phyloP scores from a whole-genome alignment of 2,888 invertebrate genomes.

The Drosophila seclusa region DNA sequence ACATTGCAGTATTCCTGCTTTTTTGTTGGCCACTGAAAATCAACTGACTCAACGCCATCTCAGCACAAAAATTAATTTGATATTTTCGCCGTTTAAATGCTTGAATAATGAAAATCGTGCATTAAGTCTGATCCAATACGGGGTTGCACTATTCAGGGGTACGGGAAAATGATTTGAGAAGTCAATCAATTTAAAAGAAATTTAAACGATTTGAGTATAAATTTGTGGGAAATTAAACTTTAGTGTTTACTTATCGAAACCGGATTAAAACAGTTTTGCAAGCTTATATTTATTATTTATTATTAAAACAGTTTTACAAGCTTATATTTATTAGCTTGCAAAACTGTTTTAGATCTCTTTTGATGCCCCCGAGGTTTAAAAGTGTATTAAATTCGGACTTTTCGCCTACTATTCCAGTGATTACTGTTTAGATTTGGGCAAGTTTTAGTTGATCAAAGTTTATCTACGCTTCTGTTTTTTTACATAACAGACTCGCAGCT shows the following conservation, averaged over 20 bases:
- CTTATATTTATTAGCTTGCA: background rate
- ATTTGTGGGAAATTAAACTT: background rate
- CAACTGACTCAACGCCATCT: slow-evolving; percentile 11
- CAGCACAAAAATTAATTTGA: slow-evolving; percentile 69
- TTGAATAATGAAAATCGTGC: slow-evolving; percentile 33
- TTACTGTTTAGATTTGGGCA: background rate
- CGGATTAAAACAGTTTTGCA: background rate
- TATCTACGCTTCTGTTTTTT: background rate
- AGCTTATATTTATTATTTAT: background rate
- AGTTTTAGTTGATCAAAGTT: background rate
- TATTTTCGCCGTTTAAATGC: slow-evolving; percentile 30
- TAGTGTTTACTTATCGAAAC: background rate
- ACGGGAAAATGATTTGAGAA: background rate
- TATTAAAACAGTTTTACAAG: background rate
- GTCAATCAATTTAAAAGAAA: background rate
- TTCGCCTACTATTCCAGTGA: background rate
- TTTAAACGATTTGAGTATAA: too few relatives aligned
- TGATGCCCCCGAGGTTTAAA: background rate
- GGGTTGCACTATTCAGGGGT: background rate
- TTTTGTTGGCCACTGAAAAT: slow-evolving; percentile 10
- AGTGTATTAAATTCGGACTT: background rate
- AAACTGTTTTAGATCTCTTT: background rate
- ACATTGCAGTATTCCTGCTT: slow-evolving; percentile 59
- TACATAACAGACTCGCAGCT: slow-evolving; percentile 2
- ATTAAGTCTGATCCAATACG: slow-evolving; percentile 3